Base-by-base conservation (phyloP, 2,797 vertebrate genomes). In the Anguilla anguilla region DNA sequence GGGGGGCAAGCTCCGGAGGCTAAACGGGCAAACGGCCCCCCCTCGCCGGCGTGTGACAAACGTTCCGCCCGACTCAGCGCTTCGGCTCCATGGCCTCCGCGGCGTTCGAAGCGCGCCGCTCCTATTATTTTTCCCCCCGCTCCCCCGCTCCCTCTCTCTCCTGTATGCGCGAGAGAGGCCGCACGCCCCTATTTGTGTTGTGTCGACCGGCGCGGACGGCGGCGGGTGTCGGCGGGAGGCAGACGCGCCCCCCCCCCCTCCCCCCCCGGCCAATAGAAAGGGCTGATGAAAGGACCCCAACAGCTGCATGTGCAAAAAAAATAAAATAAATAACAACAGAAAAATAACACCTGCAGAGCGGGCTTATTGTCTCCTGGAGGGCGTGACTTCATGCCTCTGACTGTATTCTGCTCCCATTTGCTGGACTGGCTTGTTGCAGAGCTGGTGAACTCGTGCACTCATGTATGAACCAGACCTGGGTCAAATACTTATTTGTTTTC, bases 141-240 rank as follows among this genome's bases (percentile, higher is more conserved):
- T 86, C 61, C 91, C 87, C 91, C 91, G 88, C 51, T 89, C 51
- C n/a, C n/a, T 77, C 49, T 87, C 57, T 39, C 55, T 1, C 55
- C 2, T 57, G 15, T 13, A 57, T 2, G 55, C 10, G 90, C 89
- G 69, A 86, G 61, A 15, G 87, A 35, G 35, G 93, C 93, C 93
- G 92, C 92, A 93, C 5, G 64, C 91, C 89, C 91, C 93, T 88
- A 31, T 94, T 94, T 94, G 92, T 84, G 13, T 85, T 92, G 91
- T 43, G 74, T 49, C 1, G 89, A 87, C 88, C 89, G 90, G 92
- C 92, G 91, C 89, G 92, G 92, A 89, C 89, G 77, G 72, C 15
- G 91, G 35, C 10, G 91, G 92, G 90, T 90, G 91, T 90, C 92
- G 81, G 86, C 0, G 19, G 72, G n/a, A 90, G 91, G 94, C 92